Base-by-base conservation (phyloP, 2,113 vertebrate genomes). In the Balaeniceps rex region DNA sequence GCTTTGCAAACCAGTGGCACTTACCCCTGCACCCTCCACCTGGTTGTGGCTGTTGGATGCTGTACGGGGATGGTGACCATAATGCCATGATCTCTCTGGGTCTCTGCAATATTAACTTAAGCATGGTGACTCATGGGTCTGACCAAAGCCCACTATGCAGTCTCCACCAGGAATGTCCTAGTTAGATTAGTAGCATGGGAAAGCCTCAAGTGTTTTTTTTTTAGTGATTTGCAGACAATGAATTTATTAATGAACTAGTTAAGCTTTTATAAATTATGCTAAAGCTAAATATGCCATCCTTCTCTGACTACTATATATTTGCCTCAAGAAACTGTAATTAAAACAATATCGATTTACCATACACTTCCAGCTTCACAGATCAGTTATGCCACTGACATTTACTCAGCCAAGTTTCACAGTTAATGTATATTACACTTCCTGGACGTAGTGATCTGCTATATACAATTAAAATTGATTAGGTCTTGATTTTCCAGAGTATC, bases 1-100 rank as follows among this genome's bases (percentile, higher is more conserved):
- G 0, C 28, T 21, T 51, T n/a, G 34, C 18, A 84, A 61, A 47
- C 9, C 36, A 68, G n/a, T 1, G 1, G 40, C 23, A 52, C 25
- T 31, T 36, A 16, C 4, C 11, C 17, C 38, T 19, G 8, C 0
- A 0, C 34, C n/a, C 61, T 47, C 25, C 3, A 1, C 16, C 38
- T 12, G 38, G 16, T 14, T 29, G 36, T 58, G 23, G 29, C 29
- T 75, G 55, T 23, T 69, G 61, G 47, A 34, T 0, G 5, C 42
- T n/a, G 12, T 17, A 7, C 0, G 3, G 29, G 31, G 23, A 36
- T 24, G 26, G 49, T 42, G 26, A 34, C 17, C 12, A 46, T 22
- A 60, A 71, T 34, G n/a, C 9, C n/a, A 18, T 0, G 3, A 34
- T 38, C 26, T 58, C 74, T 81, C 51, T 19, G 17, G 13, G 10